These are phyloP conservation scores for Aethina tumida DNA, from an alignment of 1,140 invertebrate species.

Conservation along the genomic window DNA sequence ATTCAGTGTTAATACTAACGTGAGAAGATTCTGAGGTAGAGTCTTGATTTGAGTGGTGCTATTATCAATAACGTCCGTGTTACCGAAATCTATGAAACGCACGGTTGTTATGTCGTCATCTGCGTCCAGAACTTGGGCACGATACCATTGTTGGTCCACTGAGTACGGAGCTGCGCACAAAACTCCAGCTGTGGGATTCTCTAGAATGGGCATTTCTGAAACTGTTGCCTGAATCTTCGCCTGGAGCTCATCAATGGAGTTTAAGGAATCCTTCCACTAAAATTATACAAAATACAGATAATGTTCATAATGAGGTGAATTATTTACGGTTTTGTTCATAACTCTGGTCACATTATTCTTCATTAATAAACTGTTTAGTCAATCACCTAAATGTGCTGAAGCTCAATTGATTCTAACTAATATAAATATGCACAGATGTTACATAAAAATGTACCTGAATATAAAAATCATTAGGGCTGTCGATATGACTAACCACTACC, in stretches of 20 bases:
- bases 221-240: slow-evolving; percentile 47
- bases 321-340: too few relatives aligned
- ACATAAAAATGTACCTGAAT: too few relatives aligned
- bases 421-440: too few relatives aligned
- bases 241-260: slow-evolving; percentile 45
- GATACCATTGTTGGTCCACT: slow-evolving; percentile 66
- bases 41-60: slow-evolving; percentile 42
- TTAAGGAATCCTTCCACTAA: slow-evolving; percentile 38
- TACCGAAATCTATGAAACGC: slow-evolving; percentile 75
- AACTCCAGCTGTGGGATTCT: slow-evolving; percentile 47
- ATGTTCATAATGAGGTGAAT: too few relatives aligned
- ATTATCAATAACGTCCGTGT: slow-evolving; percentile 58
- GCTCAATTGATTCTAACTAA: too few relatives aligned
- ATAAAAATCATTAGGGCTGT: slow-evolving; percentile 57
- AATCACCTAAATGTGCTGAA: too few relatives aligned
- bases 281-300: too few relatives aligned
- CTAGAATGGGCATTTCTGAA: slow-evolving; percentile 38
- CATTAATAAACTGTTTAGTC: too few relatives aligned
- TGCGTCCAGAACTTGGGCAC: slow-evolving; percentile 65
- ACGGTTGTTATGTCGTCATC: slow-evolving; percentile 61
- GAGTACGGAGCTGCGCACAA: slow-evolving; percentile 63
- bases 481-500: slow-evolving; percentile 51
- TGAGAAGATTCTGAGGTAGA: slow-evolving; percentile 43
- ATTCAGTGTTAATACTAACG: slow-evolving; percentile 23
- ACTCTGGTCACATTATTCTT: too few relatives aligned